Conservation (phyloP, 2,797 vertebrate genomes). For the Spondyliosoma cantharus region DNA sequence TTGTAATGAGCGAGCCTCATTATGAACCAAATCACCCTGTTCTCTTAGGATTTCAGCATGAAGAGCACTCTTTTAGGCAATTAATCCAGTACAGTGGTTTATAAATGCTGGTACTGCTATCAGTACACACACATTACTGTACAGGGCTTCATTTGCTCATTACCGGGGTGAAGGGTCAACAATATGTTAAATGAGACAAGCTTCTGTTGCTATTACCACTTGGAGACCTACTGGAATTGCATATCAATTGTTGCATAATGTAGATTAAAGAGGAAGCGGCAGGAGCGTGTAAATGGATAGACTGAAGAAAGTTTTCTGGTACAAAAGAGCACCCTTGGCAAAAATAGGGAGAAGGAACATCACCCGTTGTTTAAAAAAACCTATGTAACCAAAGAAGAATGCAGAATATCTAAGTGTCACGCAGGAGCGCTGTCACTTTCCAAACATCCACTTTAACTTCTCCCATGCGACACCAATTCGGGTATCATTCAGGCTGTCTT, state of each 20-base stretch:
- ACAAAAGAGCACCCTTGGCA: conserved; percentile 18
- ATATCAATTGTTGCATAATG: background rate
- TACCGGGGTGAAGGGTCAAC: conserved; percentile 46
- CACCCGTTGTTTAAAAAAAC: conserved; percentile 22
- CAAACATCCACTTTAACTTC: conserved; percentile 54
- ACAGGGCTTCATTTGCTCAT: conserved; percentile 37
- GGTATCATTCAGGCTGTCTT: conserved; percentile 55
- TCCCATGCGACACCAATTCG: conserved; percentile 45
- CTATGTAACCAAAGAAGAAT: conserved; percentile 26
- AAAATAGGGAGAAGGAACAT: conserved; percentile 15
- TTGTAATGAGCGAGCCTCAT: conserved; percentile 84
- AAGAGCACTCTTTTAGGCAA: conserved; percentile 78
- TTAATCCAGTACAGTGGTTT: conserved; percentile 73
- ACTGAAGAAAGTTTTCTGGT: conserved; percentile 7
- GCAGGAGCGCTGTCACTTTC: conserved; percentile 51
- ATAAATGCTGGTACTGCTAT: conserved; percentile 53
- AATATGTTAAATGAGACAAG: conserved; percentile 44
- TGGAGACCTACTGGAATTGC: background rate
- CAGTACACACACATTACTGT: conserved; percentile 49
- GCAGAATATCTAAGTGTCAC: conserved; percentile 50
- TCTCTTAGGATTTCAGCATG: conserved; percentile 80
- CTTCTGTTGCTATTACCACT: background rate
- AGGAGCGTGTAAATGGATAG: conserved; percentile 1
- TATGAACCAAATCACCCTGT: conserved; percentile 82
- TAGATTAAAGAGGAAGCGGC: background rate